phyloP scores from a whole-genome alignment of 53 echinoderm and acorn worm species.

The Glandiceps talaboti region DNA sequence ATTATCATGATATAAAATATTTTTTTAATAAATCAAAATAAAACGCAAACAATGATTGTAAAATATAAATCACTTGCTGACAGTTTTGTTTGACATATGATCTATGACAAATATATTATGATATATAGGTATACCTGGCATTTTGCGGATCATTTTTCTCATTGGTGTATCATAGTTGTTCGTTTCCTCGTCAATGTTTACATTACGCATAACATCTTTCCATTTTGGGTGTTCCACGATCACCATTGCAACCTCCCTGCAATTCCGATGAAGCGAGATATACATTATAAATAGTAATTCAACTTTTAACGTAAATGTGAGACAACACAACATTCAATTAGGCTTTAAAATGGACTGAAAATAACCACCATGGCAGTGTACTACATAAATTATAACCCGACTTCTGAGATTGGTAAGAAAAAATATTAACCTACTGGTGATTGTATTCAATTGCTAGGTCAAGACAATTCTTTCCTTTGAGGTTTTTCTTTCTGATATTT shows the following conservation, averaged over 20 bases:
- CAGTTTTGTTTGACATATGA: no score
- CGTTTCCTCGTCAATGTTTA: background rate
- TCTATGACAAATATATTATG: no score
- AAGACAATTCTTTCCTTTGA: slow-evolving; percentile 48
- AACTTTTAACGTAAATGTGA: slow-evolving; percentile 6
- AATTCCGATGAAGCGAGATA: background rate
- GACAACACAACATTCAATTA: background rate
- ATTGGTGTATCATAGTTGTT: slow-evolving; percentile 13
- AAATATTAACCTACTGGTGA: slow-evolving; percentile 58
- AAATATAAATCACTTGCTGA: no score
- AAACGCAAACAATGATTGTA: no score
- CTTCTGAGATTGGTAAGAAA: no score
- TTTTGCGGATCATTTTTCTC: slow-evolving; percentile 21
- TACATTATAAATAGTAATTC: background rate
- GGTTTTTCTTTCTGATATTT: slow-evolving; percentile 43
- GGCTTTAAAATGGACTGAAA: no score
- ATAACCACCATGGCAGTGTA: no score
- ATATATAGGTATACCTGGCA: slow-evolving; percentile 79
- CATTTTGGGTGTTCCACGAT: slow-evolving; percentile 56
- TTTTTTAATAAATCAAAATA: no score
- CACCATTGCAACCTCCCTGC: slow-evolving; percentile 60
- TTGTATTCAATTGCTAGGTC: slow-evolving; percentile 82
- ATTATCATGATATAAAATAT: no score
- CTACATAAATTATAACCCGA: no score
- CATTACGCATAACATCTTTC: slow-evolving; percentile 59